phyloP scores from a whole-genome alignment of 2,113 vertebrate genomes.

The Pogona vitticeps region DNA sequence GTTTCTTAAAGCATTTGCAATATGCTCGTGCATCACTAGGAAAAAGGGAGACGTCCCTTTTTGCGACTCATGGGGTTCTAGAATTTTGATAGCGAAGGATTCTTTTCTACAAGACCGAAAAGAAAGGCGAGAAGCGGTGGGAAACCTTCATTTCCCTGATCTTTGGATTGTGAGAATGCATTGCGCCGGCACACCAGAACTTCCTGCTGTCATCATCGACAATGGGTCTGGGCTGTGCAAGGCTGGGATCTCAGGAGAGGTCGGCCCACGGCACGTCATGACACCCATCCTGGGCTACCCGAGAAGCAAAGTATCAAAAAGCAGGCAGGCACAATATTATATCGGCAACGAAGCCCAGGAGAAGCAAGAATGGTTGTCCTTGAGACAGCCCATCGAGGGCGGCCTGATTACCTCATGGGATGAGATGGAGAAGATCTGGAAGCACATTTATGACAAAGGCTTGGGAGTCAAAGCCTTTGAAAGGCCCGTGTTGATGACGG shows the following conservation, averaged over 20 bases:
- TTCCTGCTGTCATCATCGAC: slow-evolving; percentile 74
- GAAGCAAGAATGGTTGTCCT: slow-evolving; percentile 11
- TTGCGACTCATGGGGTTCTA: too few relatives aligned
- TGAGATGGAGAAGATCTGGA: slow-evolving; percentile 66
- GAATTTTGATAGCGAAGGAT: too few relatives aligned
- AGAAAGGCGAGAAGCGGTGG: too few relatives aligned
- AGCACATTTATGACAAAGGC: slow-evolving; percentile 68
- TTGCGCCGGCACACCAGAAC: too few relatives aligned
- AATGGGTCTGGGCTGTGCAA: slow-evolving; percentile 73
- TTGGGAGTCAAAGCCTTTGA: slow-evolving; percentile 53
- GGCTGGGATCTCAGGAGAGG: slow-evolving; percentile 70
- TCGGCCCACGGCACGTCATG: slow-evolving; percentile 59
- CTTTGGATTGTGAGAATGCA: too few relatives aligned
- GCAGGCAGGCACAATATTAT: slow-evolving; percentile 40
- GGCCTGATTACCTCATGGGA: slow-evolving; percentile 66
- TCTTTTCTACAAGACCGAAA: too few relatives aligned
- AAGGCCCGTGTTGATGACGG: slow-evolving; percentile 60
- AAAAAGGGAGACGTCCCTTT: too few relatives aligned
- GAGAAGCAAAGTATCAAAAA: neutral
- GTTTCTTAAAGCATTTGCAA: too few relatives aligned
- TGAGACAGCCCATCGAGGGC: slow-evolving; percentile 57
- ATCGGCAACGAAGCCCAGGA: slow-evolving; percentile 64
- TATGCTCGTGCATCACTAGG: too few relatives aligned
- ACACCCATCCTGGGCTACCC: slow-evolving; percentile 57
- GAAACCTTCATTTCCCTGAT: too few relatives aligned